A percentile compares a stretch with the other conserved stretches of the same genome.
Evolutionary conservation across 2,113 vertebrate species (phyloP).

Genomic region (Myrmecobius fasciatus): DNA sequence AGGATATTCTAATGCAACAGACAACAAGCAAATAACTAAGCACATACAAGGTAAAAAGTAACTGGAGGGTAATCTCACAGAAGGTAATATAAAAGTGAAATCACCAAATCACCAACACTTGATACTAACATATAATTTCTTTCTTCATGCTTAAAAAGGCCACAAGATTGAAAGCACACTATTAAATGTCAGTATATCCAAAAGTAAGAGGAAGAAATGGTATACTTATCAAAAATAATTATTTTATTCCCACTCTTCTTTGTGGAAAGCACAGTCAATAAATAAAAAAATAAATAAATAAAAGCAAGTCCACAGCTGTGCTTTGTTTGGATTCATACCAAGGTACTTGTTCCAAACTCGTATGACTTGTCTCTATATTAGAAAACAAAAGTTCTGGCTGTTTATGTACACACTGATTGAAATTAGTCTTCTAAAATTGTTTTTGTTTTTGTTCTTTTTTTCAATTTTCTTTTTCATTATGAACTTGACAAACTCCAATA

Average conservation of each 20-base stretch:
- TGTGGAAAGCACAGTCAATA: constrained; percentile 64
- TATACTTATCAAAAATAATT: constrained; percentile 17
- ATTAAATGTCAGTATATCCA: not conserved
- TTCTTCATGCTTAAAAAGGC: not conserved
- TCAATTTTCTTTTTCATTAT: not conserved
- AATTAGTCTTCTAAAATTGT: constrained; percentile 56
- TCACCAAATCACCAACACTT: not conserved
- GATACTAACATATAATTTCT: not conserved
- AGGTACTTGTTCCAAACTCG: constrained; percentile 70
- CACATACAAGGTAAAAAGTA: not conserved
- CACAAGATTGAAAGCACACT: not conserved
- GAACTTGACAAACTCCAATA: not conserved
- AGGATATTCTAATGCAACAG: not conserved
- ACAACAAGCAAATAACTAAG: not conserved
- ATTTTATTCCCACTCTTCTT: constrained; percentile 55
- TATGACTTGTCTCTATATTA: constrained; percentile 57
- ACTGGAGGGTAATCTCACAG: not conserved
- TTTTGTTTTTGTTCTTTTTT: constrained; percentile 44
- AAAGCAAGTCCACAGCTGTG: constrained; percentile 80
- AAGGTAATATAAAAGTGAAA: not conserved
- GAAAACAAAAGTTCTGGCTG: constrained; percentile 48
- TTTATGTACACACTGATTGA: constrained; percentile 51
- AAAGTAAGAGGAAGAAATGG: not conserved
- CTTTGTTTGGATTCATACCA: constrained; percentile 77
- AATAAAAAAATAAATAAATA: constrained; percentile 61